Evolutionary conservation across 2,888 invertebrate species (phyloP).

Genomic region (Rhimphoctona megacephalus): DNA sequence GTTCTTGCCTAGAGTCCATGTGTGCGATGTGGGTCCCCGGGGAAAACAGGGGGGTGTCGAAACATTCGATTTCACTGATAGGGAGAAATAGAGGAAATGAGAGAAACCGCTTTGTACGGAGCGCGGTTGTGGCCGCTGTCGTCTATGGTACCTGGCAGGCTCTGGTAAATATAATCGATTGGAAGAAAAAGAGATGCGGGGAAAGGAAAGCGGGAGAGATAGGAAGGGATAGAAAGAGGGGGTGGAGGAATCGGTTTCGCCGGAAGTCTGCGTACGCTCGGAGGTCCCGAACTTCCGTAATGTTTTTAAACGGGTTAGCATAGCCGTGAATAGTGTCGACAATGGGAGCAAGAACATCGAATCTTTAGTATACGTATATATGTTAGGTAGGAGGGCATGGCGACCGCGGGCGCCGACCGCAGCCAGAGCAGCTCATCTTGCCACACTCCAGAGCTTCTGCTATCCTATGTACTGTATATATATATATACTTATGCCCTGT

Average conservation of each 20-base stretch:
- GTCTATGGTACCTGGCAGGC: slow-evolving; percentile 15
- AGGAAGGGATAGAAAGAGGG: slow-evolving; percentile 6
- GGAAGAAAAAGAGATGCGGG: not conserved
- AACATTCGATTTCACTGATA: slow-evolving; percentile 60
- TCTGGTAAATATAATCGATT: slow-evolving; percentile 28
- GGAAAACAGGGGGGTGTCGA: not conserved
- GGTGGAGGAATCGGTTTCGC: slow-evolving; percentile 56
- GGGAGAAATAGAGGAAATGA: slow-evolving; percentile 6
- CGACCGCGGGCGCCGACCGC: slow-evolving; percentile 62
- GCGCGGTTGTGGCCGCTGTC: not conserved
- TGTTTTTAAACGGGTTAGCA: slow-evolving; percentile 70
- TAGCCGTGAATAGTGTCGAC: slow-evolving; percentile 59
- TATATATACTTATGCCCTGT: slow-evolving; percentile 11
- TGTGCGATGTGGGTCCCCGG: slow-evolving; percentile 12
- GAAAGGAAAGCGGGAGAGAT: not conserved
- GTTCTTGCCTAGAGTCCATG: slow-evolving; percentile 41
- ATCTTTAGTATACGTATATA: slow-evolving; percentile 33
- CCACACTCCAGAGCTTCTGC: slow-evolving; percentile 55
- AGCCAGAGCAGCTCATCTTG: slow-evolving; percentile 62
- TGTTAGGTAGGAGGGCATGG: slow-evolving; percentile 27
- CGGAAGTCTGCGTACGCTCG: slow-evolving; percentile 58
- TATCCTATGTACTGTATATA: slow-evolving; percentile 32
- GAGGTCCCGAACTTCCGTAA: slow-evolving; percentile 64
- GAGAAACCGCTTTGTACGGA: slow-evolving; percentile 3
- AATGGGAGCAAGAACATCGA: slow-evolving; percentile 32